These are phyloP conservation scores for Drosophila recens DNA, from an alignment of 2,888 invertebrate genomes.

Conservation along the genomic window DNA sequence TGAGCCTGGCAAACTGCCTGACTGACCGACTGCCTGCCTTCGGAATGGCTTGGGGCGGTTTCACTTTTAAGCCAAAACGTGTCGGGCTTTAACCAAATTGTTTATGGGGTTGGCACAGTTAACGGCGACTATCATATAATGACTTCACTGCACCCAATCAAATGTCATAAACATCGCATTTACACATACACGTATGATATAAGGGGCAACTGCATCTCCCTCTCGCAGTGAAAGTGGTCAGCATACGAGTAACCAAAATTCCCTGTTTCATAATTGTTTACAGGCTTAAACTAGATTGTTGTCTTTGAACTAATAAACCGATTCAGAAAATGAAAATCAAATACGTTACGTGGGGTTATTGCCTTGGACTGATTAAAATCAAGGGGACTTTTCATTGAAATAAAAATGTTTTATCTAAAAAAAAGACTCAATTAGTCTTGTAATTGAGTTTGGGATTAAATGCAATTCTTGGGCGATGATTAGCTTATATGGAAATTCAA, in stretches of 20 bases:
- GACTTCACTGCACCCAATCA: not conserved
- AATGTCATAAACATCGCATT: slow-evolving; percentile 23
- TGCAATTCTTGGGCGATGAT: not conserved
- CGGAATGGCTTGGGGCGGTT: slow-evolving; percentile 28
- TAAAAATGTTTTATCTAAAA: not conserved
- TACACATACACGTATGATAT: slow-evolving; percentile 10
- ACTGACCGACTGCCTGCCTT: slow-evolving; percentile 13
- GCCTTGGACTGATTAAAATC: not conserved
- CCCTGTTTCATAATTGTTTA: not conserved
- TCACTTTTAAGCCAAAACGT: slow-evolving; percentile 66
- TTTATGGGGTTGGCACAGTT: slow-evolving; percentile 26
- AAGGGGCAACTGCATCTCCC: not conserved
- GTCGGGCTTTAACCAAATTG: slow-evolving; percentile 63
- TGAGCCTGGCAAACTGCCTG: slow-evolving; percentile 31
- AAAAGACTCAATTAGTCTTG: not conserved
- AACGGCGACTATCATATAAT: not conserved
- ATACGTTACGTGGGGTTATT: not conserved
- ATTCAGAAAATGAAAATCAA: not conserved
- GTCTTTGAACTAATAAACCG: not conserved
- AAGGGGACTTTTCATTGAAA: not conserved
- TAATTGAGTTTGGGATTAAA: not conserved
- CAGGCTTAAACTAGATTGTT: slow-evolving; percentile 1
- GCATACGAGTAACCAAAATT: not conserved
- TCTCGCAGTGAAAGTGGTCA: slow-evolving; percentile 24
- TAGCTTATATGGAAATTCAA: not conserved